phyloP scores from a whole-genome alignment of 2,797 vertebrate species.

The Malacoraja senta region DNA sequence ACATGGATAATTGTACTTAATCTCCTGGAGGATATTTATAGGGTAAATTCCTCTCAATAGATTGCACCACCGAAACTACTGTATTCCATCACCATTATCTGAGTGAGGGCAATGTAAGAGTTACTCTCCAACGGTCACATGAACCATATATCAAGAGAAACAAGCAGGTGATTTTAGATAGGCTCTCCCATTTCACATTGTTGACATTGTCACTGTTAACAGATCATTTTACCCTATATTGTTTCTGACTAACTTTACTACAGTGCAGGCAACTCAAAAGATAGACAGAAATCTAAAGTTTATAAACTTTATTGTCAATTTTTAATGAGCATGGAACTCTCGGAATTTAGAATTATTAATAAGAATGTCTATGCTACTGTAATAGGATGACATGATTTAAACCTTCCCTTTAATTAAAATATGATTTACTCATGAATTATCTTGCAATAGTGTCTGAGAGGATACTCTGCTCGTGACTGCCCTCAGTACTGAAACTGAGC shows the following conservation, averaged over 20 bases:
- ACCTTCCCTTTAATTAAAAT: background rate
- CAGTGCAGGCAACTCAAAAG: background rate
- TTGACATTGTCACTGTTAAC: background rate
- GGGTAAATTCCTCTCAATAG: slow-evolving; percentile 9
- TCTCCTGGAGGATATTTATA: background rate
- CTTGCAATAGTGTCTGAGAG: too few species aligned
- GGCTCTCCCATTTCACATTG: background rate
- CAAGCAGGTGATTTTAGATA: background rate
- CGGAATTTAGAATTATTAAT: background rate
- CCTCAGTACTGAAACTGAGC: background rate
- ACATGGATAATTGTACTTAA: slow-evolving; percentile 26
- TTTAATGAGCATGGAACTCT: background rate
- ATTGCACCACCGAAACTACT: background rate
- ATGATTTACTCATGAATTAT: background rate
- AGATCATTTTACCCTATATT: background rate
- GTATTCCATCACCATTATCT: background rate
- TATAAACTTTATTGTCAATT: background rate
- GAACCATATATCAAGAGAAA: background rate
- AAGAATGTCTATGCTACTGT: background rate
- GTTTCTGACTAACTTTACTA: background rate
- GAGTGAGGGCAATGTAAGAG: background rate
- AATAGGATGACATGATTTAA: background rate
- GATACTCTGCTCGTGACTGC: background rate
- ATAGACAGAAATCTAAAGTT: background rate
- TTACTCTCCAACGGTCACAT: background rate